Conservation (phyloP, 23 tunicate genomes). For the Ciona savignyi region DNA sequence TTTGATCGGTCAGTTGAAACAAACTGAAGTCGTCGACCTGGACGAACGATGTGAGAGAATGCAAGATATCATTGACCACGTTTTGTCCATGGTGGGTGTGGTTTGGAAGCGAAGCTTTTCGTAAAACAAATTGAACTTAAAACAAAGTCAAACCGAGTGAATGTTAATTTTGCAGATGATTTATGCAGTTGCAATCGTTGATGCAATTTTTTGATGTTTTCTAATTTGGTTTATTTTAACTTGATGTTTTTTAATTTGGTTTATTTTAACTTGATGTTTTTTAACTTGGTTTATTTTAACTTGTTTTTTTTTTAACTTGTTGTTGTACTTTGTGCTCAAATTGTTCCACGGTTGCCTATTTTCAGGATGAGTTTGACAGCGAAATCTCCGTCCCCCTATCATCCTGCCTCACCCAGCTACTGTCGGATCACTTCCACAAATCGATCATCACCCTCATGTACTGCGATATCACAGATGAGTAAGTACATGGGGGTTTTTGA, state of each 20-base stretch:
- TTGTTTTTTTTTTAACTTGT: not conserved
- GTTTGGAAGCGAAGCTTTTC: not conserved
- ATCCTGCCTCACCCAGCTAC: constrained; percentile 52
- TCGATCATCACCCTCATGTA: constrained; percentile 23
- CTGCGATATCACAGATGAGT: constrained; percentile 55
- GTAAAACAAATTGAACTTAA: not conserved
- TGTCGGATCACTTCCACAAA: constrained; percentile 52
- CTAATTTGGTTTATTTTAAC: not conserved
- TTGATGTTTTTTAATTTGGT: not conserved
- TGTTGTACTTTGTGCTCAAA: not conserved
- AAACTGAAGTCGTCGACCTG: constrained; percentile 38
- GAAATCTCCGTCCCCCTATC: constrained; percentile 66
- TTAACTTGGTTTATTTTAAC: not conserved
- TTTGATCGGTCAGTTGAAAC: constrained; percentile 52
- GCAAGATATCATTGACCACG: constrained; percentile 74
- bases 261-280: not conserved
- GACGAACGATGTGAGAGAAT: constrained; percentile 87
- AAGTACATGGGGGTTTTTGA: constrained; percentile 1
- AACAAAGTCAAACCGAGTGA: too few relatives aligned
- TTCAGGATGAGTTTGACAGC: constrained; percentile 74
- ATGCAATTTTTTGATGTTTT: too few relatives aligned
- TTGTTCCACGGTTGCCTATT: not conserved
- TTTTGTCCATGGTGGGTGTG: constrained; percentile 36
- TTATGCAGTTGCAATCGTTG: too few relatives aligned
- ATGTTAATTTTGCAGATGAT: too few relatives aligned